A percentile compares a stretch with the other conserved stretches of the same genome.
These are phyloP conservation scores for Pheosia gnoma DNA, from an alignment of 2,888 invertebrate species.

Conservation along the genomic window DNA sequence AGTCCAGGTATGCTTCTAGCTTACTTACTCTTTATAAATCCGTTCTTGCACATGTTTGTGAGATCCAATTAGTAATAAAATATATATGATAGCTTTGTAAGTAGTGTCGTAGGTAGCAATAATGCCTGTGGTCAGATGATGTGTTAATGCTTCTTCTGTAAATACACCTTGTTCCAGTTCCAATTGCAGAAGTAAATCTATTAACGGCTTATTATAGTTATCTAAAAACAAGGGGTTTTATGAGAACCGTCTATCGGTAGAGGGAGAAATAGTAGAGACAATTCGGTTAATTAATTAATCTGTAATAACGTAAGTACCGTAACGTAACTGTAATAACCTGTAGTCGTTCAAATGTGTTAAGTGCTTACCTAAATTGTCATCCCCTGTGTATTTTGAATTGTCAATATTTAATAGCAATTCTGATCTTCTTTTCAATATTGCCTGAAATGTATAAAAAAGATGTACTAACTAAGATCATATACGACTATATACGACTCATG, in stretches of 20 bases:
- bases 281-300: no score
- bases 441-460: background rate
- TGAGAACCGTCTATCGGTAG: no score
- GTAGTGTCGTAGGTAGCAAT: conserved; percentile 20
- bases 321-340: no score
- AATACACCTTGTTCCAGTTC: conserved; percentile 7
- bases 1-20: background rate
- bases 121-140: conserved; percentile 21
- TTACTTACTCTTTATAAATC: conserved; percentile 24
- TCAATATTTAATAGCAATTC: background rate
- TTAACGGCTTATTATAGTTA: conserved; percentile 10
- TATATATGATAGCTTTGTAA: background rate
- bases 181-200: conserved; percentile 18
- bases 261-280: no score
- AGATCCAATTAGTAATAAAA: conserved; percentile 17
- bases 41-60: conserved; percentile 14
- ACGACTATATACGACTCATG: no score
- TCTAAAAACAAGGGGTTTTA: conserved; percentile 11
- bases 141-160: conserved; percentile 18
- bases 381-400: background rate
- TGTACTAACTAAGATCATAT: no score
- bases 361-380: background rate
- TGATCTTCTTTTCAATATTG: conserved; percentile 1
- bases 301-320: no score
- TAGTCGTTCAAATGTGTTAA: no score